phyloP scores from a whole-genome alignment of 2,113 vertebrate genomes.

The Ranitomeya imitator region DNA sequence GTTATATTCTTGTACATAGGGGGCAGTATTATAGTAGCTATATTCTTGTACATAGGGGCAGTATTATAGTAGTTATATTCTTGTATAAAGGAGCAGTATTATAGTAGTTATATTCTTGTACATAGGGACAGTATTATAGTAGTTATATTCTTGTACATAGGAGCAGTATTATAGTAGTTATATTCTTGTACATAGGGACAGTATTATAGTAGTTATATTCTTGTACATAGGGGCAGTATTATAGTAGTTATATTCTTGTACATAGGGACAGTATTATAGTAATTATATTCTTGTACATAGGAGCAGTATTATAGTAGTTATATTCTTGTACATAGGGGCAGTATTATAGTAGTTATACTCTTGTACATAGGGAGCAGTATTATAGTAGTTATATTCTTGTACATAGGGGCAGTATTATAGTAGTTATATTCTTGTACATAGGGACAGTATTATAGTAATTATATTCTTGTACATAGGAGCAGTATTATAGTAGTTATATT shows the following conservation, averaged over 20 bases:
- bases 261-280: no score
- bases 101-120: conserved; percentile 2
- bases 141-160: no score
- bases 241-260: neutral
- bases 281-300: no score
- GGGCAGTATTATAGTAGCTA: neutral
- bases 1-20: conserved; percentile 2
- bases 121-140: neutral
- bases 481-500: conserved; percentile 3
- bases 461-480: neutral
- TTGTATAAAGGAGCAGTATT: neutral
- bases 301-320: neutral
- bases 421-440: no score
- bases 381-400: neutral
- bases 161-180: neutral
- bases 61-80: no score
- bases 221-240: neutral
- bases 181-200: neutral
- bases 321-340: neutral
- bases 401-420: no score
- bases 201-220: conserved; percentile 6
- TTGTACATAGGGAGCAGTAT: neutral
- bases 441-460: no score
- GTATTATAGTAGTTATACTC: conserved; percentile 6
- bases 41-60: neutral